These are phyloP conservation scores for Tiaroga cobitis DNA, from an alignment of 2,797 vertebrate species.

Conservation along the genomic window DNA sequence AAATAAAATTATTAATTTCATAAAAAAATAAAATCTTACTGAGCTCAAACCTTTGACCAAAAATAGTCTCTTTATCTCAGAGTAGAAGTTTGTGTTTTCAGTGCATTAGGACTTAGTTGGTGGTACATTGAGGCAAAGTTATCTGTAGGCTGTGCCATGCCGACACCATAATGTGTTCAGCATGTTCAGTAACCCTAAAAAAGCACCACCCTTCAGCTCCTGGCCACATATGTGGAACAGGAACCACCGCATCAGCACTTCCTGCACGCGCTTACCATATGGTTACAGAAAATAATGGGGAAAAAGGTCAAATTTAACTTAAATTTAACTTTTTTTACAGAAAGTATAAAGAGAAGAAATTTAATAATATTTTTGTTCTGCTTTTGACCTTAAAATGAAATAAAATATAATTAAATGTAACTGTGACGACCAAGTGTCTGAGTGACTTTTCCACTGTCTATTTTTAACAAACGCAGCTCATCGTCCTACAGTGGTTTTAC, in stretches of 20 bases:
- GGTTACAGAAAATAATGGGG: conserved; percentile 17
- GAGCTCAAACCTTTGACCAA: neutral
- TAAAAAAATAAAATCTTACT: neutral
- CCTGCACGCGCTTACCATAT: conserved; percentile 60
- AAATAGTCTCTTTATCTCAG: neutral
- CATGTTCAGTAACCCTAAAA: conserved; percentile 70
- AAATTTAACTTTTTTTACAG: neutral
- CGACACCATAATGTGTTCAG: conserved; percentile 79
- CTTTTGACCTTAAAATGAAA: neutral
- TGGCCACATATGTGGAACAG: conserved; percentile 63
- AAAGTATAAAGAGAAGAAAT: neutral
- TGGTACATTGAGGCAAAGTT: conserved; percentile 48
- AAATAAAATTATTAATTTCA: neutral
- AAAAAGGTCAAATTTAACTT: neutral
- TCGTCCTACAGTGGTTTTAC: neutral
- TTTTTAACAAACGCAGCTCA: conserved; percentile 48
- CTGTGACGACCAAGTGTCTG: conserved; percentile 13
- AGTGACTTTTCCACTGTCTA: conserved; percentile 46
- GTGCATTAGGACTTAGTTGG: conserved; percentile 46
- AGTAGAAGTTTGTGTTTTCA: conserved; percentile 5
- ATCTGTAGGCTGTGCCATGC: conserved; percentile 67
- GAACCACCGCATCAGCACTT: conserved; percentile 78
- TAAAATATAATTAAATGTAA: neutral
- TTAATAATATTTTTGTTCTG: neutral
- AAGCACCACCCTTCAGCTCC: conserved; percentile 30